Evolutionary conservation across 2,113 vertebrate genomes (phyloP), one percentile per base, ranked within the genome.

Genomic region (Oreochromis aureus): DNA sequence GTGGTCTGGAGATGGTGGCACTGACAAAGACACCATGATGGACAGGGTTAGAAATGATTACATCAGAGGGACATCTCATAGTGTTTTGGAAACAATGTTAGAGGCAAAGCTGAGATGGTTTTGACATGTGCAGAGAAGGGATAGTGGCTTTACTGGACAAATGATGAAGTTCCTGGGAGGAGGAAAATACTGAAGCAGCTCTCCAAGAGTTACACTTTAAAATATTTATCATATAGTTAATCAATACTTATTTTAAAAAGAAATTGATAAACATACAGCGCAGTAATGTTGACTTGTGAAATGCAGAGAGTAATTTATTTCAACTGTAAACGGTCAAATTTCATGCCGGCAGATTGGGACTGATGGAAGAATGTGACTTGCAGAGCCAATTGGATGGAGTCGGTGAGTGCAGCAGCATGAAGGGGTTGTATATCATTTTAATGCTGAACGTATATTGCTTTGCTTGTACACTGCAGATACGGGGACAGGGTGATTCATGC

Each of bases 361-460:
- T 86, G 89, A 94, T 81, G 80, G 73, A 91, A 83, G 36, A 53
- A 89, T 86, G 87, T 87, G 86, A 93, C 63, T 69, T 36, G 48
- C 69, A 55, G 80, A 85, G 81, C 87, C 83, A 78, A 84, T 41
- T 80, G 83, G 85, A 80, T 53, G 54, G 63, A 92, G 84, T 10
- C n/a, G 36, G 82, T 54, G 83, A 86, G 46, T 7, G 69, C 34
- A 51, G 83, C 32, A 18, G 7, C 15, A 85, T 79, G 79, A 89
- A 83, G 36, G 56, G 15, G 66, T 44, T 54, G 83, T 93, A 91
- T 56, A 86, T 94, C 90, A 93, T 80, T 46, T 80, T 91, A 83
- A 91, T 91, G 81, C n/a, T 83, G 71, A 78, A 87, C 83, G 69
- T 79, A 89, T 91, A 86, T 87, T 83, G 71, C 81, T 87, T 83